Percentiles rank a stretch among this genome's conserved stretches.
phyloP scores from a whole-genome alignment of 2,113 vertebrate genomes.

The Mormoops blainvillei region DNA sequence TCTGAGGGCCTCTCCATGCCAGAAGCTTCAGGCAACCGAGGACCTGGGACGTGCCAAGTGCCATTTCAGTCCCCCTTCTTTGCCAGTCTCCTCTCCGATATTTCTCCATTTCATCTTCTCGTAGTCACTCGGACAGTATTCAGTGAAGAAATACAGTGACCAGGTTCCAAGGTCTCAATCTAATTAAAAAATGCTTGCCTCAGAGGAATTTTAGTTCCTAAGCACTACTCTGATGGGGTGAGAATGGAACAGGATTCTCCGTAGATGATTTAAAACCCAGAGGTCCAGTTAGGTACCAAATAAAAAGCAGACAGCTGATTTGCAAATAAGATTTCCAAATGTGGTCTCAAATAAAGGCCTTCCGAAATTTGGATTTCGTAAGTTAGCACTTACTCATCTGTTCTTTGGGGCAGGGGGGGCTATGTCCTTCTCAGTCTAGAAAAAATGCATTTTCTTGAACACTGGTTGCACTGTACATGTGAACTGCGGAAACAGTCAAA shows the following conservation, averaged over 20 bases:
- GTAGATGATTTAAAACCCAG: conserved; percentile 52
- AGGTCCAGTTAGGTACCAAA: conserved; percentile 32
- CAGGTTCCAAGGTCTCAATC: conserved; percentile 65
- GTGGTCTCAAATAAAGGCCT: neutral
- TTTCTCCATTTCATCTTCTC: conserved; percentile 48
- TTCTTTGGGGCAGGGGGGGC: neutral
- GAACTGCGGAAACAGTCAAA: too few species aligned
- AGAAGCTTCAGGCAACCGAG: neutral
- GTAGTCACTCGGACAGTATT: conserved; percentile 30
- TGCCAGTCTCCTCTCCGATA: neutral
- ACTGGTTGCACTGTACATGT: rapidly evolving
- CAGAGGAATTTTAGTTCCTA: conserved; percentile 55
- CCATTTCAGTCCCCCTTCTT: neutral
- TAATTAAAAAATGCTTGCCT: conserved; percentile 66
- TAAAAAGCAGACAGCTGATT: conserved; percentile 10
- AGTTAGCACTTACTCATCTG: too few species aligned
- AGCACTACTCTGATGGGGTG: conserved; percentile 40
- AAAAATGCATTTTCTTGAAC: neutral
- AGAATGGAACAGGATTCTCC: neutral
- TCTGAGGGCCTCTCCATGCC: neutral
- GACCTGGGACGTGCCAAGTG: neutral
- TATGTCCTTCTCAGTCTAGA: neutral
- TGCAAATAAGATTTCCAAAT: conserved; percentile 15
- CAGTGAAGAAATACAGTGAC: conserved; percentile 59
- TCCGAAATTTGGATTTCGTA: neutral